These are phyloP conservation scores for Xenentodon cancila DNA, from an alignment of 2,797 vertebrate genomes.

Conservation along the genomic window DNA sequence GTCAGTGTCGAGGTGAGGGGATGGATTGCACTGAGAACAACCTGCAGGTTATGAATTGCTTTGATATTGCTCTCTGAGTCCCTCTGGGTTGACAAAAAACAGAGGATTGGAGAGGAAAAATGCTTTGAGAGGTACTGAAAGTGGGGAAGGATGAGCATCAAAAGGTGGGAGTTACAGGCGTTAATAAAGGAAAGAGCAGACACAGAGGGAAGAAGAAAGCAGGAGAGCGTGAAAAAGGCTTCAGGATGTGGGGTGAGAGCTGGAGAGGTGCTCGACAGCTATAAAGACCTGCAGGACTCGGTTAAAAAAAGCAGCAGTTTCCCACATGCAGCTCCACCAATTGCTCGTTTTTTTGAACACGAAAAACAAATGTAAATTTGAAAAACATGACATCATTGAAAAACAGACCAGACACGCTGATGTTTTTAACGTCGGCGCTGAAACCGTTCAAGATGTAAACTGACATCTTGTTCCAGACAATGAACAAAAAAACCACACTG, in stretches of 20 bases:
- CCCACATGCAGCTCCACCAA: not conserved
- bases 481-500: not conserved
- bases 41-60: conserved; percentile 68
- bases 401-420: not conserved
- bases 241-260: conserved; percentile 11
- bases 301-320: conserved; percentile 13
- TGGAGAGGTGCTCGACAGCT: conserved; percentile 11
- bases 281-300: not conserved
- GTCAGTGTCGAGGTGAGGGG: conserved; percentile 19
- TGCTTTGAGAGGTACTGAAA: conserved; percentile 24
- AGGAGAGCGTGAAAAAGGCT: conserved; percentile 33
- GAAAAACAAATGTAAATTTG: not conserved
- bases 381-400: not conserved
- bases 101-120: conserved; percentile 20
- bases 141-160: conserved; percentile 29
- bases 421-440: not conserved
- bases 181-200: conserved; percentile 47
- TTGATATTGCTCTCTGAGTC: conserved; percentile 61
- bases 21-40: conserved; percentile 48
- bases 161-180: conserved; percentile 31
- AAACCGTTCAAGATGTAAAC: not conserved
- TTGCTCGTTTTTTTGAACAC: not conserved
- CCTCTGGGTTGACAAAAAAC: conserved; percentile 37
- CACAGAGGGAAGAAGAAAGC: conserved; percentile 20
- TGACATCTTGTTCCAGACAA: not conserved